Evolutionary conservation across 2,888 invertebrate species (phyloP).

Genomic region (Leptopilina syphax): DNA sequence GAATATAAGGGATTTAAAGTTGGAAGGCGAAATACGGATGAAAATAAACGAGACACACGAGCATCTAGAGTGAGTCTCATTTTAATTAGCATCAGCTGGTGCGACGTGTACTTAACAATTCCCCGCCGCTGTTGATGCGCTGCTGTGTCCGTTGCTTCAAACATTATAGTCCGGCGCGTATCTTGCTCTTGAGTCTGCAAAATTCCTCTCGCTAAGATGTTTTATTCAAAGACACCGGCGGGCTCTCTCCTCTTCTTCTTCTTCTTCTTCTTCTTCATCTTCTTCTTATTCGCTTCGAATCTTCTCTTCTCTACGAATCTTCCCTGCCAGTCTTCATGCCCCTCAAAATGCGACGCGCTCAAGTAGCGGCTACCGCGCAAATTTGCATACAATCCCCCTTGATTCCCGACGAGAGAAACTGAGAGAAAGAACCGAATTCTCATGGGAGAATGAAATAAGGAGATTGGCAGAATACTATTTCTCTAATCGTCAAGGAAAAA

Average conservation of each 20-base stretch:
- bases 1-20: conserved; percentile 38
- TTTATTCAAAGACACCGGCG: conserved; percentile 75
- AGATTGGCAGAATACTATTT: no score
- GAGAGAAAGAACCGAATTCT: conserved; percentile 27
- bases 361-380: conserved; percentile 74
- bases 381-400: conserved; percentile 75
- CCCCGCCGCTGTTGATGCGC: conserved; percentile 53
- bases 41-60: conserved; percentile 51
- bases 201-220: conserved; percentile 72
- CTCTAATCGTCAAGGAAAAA: no score
- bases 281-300: conserved; percentile 52
- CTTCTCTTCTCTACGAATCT: conserved; percentile 57
- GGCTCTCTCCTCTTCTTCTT: conserved; percentile 63
- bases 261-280: conserved; percentile 63
- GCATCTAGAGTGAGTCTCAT: conserved; percentile 71
- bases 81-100: conserved; percentile 76
- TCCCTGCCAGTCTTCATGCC: conserved; percentile 56
- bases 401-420: conserved; percentile 57
- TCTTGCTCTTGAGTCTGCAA: conserved; percentile 62
- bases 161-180: conserved; percentile 52
- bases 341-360: conserved; percentile 68
- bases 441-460: not conserved
- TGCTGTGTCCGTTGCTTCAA: conserved; percentile 46
- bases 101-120: conserved; percentile 75
- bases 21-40: conserved; percentile 39